Conservation (phyloP, 2,113 vertebrate genomes). For the Limanda limanda region DNA sequence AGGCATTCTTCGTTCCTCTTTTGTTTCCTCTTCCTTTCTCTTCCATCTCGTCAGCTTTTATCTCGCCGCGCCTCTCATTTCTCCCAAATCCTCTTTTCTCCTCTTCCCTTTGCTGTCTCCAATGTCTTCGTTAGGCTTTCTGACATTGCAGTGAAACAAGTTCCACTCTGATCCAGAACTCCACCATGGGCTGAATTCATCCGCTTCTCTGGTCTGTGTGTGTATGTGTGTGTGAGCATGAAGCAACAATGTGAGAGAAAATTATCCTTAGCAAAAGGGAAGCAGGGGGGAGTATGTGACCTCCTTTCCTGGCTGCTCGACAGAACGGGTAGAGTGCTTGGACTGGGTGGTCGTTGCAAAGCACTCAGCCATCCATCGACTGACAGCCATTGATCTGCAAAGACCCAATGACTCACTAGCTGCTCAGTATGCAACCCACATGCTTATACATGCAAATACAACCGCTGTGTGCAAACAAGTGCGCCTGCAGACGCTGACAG, state of each 20-base stretch:
- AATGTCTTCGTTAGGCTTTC: slow-evolving; percentile 64
- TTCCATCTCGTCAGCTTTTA: slow-evolving; percentile 53
- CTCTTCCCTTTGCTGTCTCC: background rate
- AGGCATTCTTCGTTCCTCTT: slow-evolving; percentile 75
- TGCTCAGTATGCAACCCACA: slow-evolving; percentile 66
- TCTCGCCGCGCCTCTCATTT: slow-evolving; percentile 53
- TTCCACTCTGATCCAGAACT: slow-evolving; percentile 58
- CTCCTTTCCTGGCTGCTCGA: slow-evolving; percentile 63
- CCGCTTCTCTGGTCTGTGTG: slow-evolving; percentile 45
- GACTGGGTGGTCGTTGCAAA: slow-evolving; percentile 69
- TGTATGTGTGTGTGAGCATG: background rate
- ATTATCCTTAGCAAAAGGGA: slow-evolving; percentile 41
- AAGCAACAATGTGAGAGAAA: slow-evolving; percentile 30
- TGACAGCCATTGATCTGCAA: slow-evolving; percentile 71
- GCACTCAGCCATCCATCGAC: slow-evolving; percentile 76
- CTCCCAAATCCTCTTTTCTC: slow-evolving; percentile 66
- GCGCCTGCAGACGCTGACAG: slow-evolving; percentile 44
- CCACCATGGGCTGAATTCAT: slow-evolving; percentile 62
- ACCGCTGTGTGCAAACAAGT: slow-evolving; percentile 48
- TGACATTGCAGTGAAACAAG: slow-evolving; percentile 53
- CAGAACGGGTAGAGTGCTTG: slow-evolving; percentile 53
- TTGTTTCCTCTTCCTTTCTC: slow-evolving; percentile 59
- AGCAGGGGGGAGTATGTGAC: slow-evolving; percentile 47
- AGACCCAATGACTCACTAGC: slow-evolving; percentile 69
- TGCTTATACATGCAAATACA: slow-evolving; percentile 46